Base-by-base conservation (phyloP, 2,888 invertebrate species). In the Mimumesa dahlbomi region DNA sequence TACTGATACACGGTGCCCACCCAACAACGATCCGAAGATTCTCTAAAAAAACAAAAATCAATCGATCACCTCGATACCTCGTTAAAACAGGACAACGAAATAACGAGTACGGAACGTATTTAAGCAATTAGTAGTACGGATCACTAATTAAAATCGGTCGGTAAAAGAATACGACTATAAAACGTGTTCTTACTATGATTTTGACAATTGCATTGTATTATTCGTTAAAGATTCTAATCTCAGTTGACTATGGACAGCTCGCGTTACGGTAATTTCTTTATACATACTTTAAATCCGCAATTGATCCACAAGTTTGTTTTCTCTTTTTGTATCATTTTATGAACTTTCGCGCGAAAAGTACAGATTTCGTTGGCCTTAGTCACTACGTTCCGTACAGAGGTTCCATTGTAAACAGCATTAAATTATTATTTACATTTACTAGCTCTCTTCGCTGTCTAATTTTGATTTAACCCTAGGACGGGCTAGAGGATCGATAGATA, bases 391-490 rank as follows among this genome's bases (percentile, higher is more conserved):
- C 73, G 68, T 79, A 79, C 73, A 75, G 52, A 79, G 70, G 50
- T 70, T 72, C 63, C 70, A 64, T 76, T 63, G 42, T 65, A 69
- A 79, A 69, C 74, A 69, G 71, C 65, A 66, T 81, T 70, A 73
- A 73, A 71, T 81, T 75, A 81, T 77, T 75, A 82, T 79, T 79
- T 79, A 79, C 79, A 76, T 64, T 65, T 45, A 61, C 69, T 79
- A 74, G 52, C 71, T 72, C 58, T 65, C 73, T 79, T 77, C 73
- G 75, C 66, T 70, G 77, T 82, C 78, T 82, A 82, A 82, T 82
- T 82, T 83, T 82, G 77, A 84, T 83, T 83, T 81, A 84, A 76
- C 83, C 83, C 83, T 82, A 84, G 84, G 82, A 83, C 78, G 57
- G 63, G 64, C 63, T 67, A 74, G 62, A 70, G 59, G 62, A 58